A percentile compares a stretch with the other conserved stretches of the same genome.
Evolutionary conservation across 2,888 invertebrate genomes (phyloP).

Genomic region (Mesopsocus fuscifrons): DNA sequence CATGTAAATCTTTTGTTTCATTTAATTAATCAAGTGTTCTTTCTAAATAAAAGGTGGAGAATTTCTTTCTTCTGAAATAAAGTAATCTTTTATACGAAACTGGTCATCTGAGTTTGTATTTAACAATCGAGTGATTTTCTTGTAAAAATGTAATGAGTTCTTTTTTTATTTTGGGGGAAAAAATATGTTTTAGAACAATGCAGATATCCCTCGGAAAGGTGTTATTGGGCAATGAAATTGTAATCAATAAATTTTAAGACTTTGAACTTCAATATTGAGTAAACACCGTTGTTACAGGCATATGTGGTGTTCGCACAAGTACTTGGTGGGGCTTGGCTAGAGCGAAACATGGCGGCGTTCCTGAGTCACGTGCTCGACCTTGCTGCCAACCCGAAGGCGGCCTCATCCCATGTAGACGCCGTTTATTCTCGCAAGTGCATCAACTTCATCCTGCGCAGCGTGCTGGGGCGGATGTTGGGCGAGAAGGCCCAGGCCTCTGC

Average conservation of each 20-base stretch:
- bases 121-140: too few species aligned
- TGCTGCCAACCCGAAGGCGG: conserved; percentile 80
- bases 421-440: conserved; percentile 96
- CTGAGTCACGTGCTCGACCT: conserved; percentile 81
- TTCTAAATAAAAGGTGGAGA: too few species aligned
- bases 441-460: conserved; percentile 79
- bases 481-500: conserved; percentile 95
- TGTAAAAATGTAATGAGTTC: too few species aligned
- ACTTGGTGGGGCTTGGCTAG: conserved; percentile 88
- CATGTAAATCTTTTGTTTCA: conserved; percentile 44
- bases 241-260: too few species aligned
- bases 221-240: too few species aligned
- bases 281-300: conserved; percentile 54
- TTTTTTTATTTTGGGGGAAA: too few species aligned
- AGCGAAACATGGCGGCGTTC: conserved; percentile 70
- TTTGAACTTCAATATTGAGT: too few species aligned
- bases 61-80: conserved; percentile 8
- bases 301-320: conserved; percentile 90
- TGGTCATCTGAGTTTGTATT: too few species aligned
- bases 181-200: too few species aligned
- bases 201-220: too few species aligned
- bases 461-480: conserved; percentile 83
- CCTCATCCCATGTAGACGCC: conserved; percentile 91
- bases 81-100: too few species aligned
- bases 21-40: background rate